phyloP scores from a whole-genome alignment of 2,113 vertebrate genomes.

The Anarrhichthys ocellatus region DNA sequence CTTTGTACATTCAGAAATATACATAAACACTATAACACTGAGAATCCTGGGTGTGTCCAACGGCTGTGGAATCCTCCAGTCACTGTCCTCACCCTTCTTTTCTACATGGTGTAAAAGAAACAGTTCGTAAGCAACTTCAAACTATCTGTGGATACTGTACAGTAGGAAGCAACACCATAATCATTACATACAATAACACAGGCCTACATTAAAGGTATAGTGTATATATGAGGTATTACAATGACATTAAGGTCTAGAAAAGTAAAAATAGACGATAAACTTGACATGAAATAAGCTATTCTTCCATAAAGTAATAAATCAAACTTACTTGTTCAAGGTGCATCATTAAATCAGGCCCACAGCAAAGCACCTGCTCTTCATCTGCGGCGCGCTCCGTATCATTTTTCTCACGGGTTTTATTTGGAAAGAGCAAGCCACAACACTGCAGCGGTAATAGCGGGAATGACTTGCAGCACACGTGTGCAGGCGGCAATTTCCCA shows the following conservation, averaged over 20 bases:
- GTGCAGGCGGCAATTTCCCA: slow-evolving; percentile 4
- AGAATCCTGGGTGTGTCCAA: background rate
- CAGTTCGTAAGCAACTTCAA: background rate
- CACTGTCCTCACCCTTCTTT: slow-evolving; percentile 5
- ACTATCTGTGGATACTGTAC: background rate
- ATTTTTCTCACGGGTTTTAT: slow-evolving; percentile 22
- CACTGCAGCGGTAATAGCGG: background rate
- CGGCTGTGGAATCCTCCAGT: background rate
- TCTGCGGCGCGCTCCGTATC: background rate
- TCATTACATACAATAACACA: background rate
- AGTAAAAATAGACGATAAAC: background rate
- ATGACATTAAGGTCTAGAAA: background rate
- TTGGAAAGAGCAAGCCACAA: slow-evolving; percentile 26
- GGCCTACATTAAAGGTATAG: background rate
- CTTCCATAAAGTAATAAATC: slow-evolving; percentile 15
- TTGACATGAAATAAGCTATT: background rate
- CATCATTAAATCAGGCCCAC: slow-evolving; percentile 15
- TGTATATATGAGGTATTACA: background rate
- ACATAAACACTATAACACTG: background rate
- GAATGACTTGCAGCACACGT: background rate
- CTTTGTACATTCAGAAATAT: background rate
- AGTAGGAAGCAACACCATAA: background rate
- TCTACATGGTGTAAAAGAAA: slow-evolving; percentile 12
- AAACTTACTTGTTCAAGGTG: slow-evolving; percentile 30
- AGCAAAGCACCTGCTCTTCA: background rate